These are phyloP conservation scores for Lutra lutra DNA, from an alignment of 2,797 vertebrate genomes.

Conservation along the genomic window DNA sequence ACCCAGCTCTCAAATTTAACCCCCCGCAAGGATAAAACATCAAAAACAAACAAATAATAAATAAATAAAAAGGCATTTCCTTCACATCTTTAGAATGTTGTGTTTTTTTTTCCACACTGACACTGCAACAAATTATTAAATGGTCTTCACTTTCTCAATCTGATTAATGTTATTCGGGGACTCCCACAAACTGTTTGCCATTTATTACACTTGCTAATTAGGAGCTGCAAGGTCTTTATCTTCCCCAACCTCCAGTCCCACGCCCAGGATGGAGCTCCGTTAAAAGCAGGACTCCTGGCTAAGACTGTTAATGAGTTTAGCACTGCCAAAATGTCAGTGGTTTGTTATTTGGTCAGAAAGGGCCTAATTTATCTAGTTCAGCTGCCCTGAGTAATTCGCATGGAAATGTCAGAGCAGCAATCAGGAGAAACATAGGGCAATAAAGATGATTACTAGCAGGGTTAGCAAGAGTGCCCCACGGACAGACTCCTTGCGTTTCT, in stretches of 20 bases:
- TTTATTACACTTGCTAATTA: constrained; percentile 81
- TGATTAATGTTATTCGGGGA: constrained; percentile 70
- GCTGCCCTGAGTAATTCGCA: constrained; percentile 72
- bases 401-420: constrained; percentile 79
- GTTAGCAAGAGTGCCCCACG: constrained; percentile 43
- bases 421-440: constrained; percentile 59
- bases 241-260: constrained; percentile 66
- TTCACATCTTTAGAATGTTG: constrained; percentile 16
- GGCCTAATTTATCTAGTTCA: constrained; percentile 73
- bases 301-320: constrained; percentile 69
- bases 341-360: constrained; percentile 75
- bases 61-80: not conserved
- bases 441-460: constrained; percentile 56
- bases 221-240: constrained; percentile 64
- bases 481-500: constrained; percentile 10
- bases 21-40: not conserved
- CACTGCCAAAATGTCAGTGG: constrained; percentile 75
- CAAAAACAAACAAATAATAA: not conserved
- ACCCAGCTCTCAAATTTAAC: not conserved
- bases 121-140: constrained; percentile 67
- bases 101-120: constrained; percentile 6
- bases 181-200: constrained; percentile 68
- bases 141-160: constrained; percentile 69
- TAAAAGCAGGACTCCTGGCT: constrained; percentile 73
- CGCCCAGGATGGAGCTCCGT: constrained; percentile 59